Evolutionary conservation across 2,797 vertebrate species (phyloP), one percentile per base, ranked within the genome.

Genomic region (Corythornis leucogaster): DNA sequence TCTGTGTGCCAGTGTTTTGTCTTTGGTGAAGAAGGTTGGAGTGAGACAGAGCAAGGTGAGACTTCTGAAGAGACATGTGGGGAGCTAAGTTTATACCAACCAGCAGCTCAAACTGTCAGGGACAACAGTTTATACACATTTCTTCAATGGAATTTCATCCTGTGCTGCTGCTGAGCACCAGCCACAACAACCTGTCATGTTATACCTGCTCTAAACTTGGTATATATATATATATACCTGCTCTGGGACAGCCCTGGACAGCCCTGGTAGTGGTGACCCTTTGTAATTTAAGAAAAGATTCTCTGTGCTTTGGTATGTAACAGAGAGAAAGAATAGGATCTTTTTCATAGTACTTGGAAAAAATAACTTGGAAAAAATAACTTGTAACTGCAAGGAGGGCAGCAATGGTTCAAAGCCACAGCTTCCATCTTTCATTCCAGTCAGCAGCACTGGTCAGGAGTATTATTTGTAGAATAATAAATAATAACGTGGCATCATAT

Each of bases 1-100:
- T 42, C 79, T 71, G 93, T 71, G 78, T 90, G 92, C 94, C 96
- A 96, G 85, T 71, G 93, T 95, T 94, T 96, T 96, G 92, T 93
- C 94, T 95, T 94, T 71, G 86, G 86, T 82, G 92, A 73, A 77
- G 84, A 93, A 93, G 80, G 73, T 55, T 80, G 91, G 40, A 90
- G 58, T 82, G 38, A 86, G 78, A 87, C 61, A 46, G 90, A 90
- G 50, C 19, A 76, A 90, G 46, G 64, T 84, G 89, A 71, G 58
- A 76, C 55, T 92, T 95, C 81, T 85, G 91, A 96, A 93, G 70
- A 92, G 94, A 70, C 90, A 81, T 26, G 84, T 22, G 87, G 21
- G 58, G 64, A 88, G 15, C 5, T 51, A n/a, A 66, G 66, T 90
- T 96, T 80, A 46, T 93, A 74, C 31, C 53, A 57, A 51, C 48